Evolutionary conservation across 2,113 vertebrate species (phyloP).

Genomic region (Megaptera novaeangliae): DNA sequence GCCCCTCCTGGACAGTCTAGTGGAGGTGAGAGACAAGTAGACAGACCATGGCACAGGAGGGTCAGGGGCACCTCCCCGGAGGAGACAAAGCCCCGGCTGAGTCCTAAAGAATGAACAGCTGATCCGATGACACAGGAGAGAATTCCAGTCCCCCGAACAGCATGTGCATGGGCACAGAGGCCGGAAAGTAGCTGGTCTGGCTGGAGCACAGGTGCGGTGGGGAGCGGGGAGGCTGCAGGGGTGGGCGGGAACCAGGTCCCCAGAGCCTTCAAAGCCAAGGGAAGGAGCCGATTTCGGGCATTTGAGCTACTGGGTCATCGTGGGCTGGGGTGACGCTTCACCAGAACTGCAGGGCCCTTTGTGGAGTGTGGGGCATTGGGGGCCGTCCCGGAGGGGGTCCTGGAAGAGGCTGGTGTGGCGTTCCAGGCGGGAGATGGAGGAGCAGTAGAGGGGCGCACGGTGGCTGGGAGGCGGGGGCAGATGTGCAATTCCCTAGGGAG

Average conservation of each 20-base stretch:
- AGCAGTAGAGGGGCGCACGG: accelerated
- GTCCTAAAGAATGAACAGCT: background rate
- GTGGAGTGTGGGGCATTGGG: accelerated
- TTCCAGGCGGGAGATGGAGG: background rate
- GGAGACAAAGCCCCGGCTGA: background rate
- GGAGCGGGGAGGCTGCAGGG: background rate
- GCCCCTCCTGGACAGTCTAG: background rate
- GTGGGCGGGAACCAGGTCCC: background rate
- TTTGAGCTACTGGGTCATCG: background rate
- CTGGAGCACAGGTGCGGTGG: background rate
- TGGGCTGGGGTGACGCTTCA: background rate
- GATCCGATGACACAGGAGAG: background rate
- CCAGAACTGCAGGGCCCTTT: background rate
- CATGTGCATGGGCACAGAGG: background rate
- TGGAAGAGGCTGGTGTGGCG: background rate
- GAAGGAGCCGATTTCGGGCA: background rate
- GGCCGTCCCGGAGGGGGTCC: background rate
- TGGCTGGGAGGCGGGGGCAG: background rate
- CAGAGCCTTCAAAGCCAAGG: background rate
- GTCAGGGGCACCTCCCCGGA: background rate
- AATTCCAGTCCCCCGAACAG: background rate
- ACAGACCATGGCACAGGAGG: background rate
- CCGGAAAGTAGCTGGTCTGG: background rate
- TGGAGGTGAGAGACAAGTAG: no score
- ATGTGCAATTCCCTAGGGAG: no score